Evolutionary conservation across 2,797 vertebrate species (phyloP).

Genomic region (Microctenopoma stevenorrisi): DNA sequence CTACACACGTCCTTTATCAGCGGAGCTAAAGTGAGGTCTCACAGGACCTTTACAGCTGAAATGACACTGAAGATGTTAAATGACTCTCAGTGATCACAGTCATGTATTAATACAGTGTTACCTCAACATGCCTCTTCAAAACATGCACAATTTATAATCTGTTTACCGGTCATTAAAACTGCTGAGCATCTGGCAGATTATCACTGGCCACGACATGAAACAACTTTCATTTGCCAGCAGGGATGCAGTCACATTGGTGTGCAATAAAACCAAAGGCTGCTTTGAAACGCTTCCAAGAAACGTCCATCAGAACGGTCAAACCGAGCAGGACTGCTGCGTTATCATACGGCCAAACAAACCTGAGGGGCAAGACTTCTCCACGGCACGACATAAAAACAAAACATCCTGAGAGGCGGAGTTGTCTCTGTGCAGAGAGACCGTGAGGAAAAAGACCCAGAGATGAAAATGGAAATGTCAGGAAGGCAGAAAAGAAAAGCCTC

Average conservation of each 20-base stretch:
- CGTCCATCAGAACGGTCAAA: constrained; percentile 33
- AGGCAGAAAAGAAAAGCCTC: not conserved
- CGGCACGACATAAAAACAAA: constrained; percentile 16
- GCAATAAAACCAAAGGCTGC: constrained; percentile 22
- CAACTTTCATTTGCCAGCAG: constrained; percentile 26
- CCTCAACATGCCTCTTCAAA: not conserved
- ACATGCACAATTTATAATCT: not conserved
- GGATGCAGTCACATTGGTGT: constrained; percentile 6
- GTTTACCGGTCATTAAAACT: not conserved
- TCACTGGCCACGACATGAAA: constrained; percentile 27
- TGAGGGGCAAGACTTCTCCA: not conserved
- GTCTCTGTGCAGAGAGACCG: not conserved
- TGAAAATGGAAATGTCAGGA: not conserved
- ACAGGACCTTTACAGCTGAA: not conserved
- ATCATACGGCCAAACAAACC: constrained; percentile 33
- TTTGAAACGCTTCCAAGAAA: constrained; percentile 40
- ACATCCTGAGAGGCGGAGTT: constrained; percentile 24
- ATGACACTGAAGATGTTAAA: not conserved
- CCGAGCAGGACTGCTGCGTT: constrained; percentile 28
- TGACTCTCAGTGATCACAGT: not conserved
- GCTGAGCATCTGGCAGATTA: constrained; percentile 10
- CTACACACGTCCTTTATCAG: not conserved
- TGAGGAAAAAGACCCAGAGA: not conserved
- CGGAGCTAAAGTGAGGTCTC: not conserved
- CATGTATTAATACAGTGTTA: not conserved